A percentile compares a stretch with the other conserved stretches of the same genome.
phyloP scores from a whole-genome alignment of 1,140 invertebrate genomes.

The Lepidostoma basale region DNA sequence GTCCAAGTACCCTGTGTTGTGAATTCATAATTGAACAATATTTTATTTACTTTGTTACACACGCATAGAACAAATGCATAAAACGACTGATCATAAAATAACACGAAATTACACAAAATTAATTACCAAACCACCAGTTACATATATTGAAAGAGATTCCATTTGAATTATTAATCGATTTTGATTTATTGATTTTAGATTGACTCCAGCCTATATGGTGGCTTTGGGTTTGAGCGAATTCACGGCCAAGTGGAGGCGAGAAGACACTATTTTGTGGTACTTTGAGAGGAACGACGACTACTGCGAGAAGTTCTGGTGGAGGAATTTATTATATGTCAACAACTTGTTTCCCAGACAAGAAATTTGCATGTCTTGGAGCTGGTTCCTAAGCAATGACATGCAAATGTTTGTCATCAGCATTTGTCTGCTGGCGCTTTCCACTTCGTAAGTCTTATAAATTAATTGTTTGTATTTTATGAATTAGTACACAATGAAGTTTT shows the following conservation, averaged over 20 bases:
- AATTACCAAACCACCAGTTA: too few species aligned
- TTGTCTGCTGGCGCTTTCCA: slow-evolving; percentile 61
- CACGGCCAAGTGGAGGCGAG: slow-evolving; percentile 56
- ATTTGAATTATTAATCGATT: neutral
- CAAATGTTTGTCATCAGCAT: slow-evolving; percentile 72
- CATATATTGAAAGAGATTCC: neutral
- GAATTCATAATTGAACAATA: too few species aligned
- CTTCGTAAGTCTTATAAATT: slow-evolving; percentile 55
- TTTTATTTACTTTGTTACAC: too few species aligned
- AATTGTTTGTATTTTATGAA: neutral
- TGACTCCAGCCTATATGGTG: slow-evolving; percentile 64
- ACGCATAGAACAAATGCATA: too few species aligned
- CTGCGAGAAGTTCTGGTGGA: slow-evolving; percentile 69
- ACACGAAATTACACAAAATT: too few species aligned
- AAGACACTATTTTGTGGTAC: slow-evolving; percentile 59
- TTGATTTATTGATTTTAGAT: slow-evolving; percentile 48
- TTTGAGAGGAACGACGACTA: slow-evolving; percentile 56
- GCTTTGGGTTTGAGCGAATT: slow-evolving; percentile 60
- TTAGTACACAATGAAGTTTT: neutral
- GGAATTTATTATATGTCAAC: slow-evolving; percentile 69
- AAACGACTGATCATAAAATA: too few species aligned
- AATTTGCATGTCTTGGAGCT: slow-evolving; percentile 78
- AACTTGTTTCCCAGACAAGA: slow-evolving; percentile 62
- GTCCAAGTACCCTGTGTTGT: too few species aligned
- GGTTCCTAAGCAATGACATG: slow-evolving; percentile 84